Base-by-base conservation (phyloP, 2,113 vertebrate species). In the Tyrannus savana region DNA sequence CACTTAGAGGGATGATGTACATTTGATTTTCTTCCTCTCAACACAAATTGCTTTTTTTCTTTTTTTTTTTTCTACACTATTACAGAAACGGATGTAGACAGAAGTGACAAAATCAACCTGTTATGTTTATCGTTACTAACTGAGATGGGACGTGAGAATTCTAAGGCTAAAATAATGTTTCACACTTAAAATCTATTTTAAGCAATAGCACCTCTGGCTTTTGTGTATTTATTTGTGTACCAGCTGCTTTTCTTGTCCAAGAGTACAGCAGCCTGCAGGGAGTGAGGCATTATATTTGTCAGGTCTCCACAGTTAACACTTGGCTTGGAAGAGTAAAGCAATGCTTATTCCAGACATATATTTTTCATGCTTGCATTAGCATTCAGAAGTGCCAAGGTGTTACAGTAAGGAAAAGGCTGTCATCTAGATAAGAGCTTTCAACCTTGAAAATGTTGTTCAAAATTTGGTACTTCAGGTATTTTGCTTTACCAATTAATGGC, bases 341-440 rank as follows among this genome's bases (percentile, higher is more conserved):
- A 5, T 44, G 22, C 13, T 41, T 53, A 69, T 49, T 79, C 80
- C 44, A 66, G 69, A 86, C 19, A 18, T 89, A 19, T 71, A 30
- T 68, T 93, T 93, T 93, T 96, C 56, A 39, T 68, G 39, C 89
- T 90, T 88, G 37, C 0, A 6, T 95, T 94, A 94, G 50, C 33
- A 24, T 73, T 97, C 90, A 92, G 79, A 93, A 97, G 53, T 75
- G 46, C 53, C 25, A 77, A 52, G 24, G 37, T 85, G 42, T 87
- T 86, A 75, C 78, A 90, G 49, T 69, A 69, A 46, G 25, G 30
- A 82, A 87, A 90, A 87, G 46, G 19, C 58, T 95, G 39, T 81
- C 73, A 84, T 93, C 69, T 92, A 84, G n/a, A 79, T 71, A 67
- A 66, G 74, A 55, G 14, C 52, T 93, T 92, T 93, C 87, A 94